Base-by-base conservation (phyloP, 1,140 invertebrate species). In the Pseudomyrmex concolor region DNA sequence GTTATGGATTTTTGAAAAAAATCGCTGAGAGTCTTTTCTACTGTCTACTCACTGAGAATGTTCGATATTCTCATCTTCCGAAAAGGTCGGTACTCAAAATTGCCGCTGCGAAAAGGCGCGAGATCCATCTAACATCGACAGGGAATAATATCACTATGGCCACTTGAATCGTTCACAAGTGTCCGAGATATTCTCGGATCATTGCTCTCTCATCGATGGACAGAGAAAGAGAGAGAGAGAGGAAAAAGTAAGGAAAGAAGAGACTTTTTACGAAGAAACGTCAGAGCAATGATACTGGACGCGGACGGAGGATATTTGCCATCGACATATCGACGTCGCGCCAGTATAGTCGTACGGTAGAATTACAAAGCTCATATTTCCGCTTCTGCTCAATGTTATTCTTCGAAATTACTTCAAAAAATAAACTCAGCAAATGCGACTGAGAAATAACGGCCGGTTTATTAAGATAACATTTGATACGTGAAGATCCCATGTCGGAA, bases 371-470 rank as follows among this genome's bases (percentile, higher is more conserved):
- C 54, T 80, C 43, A 50, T 80, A 71, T 25, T 17, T 2, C 15
- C 55, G 54, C 22, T 59, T 48, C 12, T 59, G 17, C 60, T 66
- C 48, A 25, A 70, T 70, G 55, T 80, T 80, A 80, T 80, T 45
- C 54, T 70, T 78, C 2, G 51, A 70, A 70, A 78, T 78, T 68
- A 78, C 64, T 71, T 70, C 19, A 80, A 80, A 78, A 80, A 71
- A 71, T 80, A 71, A 80, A 80, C 45, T 48, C 10, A 12, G 55
- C 55, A 22, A 71, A 59, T 45, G 68, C 45, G 54, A 80, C 50
- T 80, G 43, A 59, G 34, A 1, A 34, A 12, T 25, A 15, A 45
- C 19, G 55, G 22, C 4, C 64, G n/a, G 76, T 60, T 80, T 80
- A 71, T 80, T 80, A 50, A 71, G 19, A 80, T 34, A 80, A 71